A percentile compares a stretch with the other conserved stretches of the same genome.
These are phyloP conservation scores for Tragulus kanchil DNA, from an alignment of 2,113 vertebrate species.

Conservation along the genomic window DNA sequence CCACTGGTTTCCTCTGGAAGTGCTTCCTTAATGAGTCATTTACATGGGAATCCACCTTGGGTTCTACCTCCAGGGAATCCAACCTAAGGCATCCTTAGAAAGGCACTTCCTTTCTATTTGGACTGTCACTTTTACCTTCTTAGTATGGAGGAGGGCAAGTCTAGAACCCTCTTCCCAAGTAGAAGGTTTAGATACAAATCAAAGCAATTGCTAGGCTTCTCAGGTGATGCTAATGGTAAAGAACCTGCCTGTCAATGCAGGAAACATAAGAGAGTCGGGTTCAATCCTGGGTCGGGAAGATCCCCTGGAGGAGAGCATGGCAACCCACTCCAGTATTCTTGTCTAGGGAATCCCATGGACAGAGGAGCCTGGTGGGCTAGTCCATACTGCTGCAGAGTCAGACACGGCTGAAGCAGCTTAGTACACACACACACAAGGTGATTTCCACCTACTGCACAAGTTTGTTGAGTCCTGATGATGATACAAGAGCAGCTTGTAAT, in stretches of 20 bases:
- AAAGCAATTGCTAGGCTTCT: not conserved
- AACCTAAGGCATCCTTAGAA: not conserved
- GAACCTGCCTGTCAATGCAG: not conserved
- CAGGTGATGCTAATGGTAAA: not conserved
- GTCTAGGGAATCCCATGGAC: not conserved
- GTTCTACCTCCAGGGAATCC: not conserved
- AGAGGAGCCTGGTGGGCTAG: not conserved
- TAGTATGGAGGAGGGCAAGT: not conserved
- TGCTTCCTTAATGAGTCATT: not conserved
- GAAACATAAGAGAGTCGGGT: not conserved
- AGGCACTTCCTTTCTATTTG: not conserved
- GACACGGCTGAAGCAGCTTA: not conserved
- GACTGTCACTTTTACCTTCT: not conserved
- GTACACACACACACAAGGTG: rapidly evolving
- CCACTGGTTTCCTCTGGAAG: not conserved
- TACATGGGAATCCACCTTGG: not conserved
- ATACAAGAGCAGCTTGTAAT: not conserved
- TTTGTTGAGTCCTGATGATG: not conserved
- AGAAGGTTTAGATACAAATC: not conserved
- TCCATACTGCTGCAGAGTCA: not conserved
- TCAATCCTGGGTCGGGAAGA: not conserved
- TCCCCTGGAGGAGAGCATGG: not conserved
- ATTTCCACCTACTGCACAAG: not conserved
- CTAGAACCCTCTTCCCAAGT: not conserved
- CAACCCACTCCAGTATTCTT: not conserved